These are phyloP conservation scores for Drosophila bocki DNA, from an alignment of 1,140 invertebrate genomes.

Conservation along the genomic window DNA sequence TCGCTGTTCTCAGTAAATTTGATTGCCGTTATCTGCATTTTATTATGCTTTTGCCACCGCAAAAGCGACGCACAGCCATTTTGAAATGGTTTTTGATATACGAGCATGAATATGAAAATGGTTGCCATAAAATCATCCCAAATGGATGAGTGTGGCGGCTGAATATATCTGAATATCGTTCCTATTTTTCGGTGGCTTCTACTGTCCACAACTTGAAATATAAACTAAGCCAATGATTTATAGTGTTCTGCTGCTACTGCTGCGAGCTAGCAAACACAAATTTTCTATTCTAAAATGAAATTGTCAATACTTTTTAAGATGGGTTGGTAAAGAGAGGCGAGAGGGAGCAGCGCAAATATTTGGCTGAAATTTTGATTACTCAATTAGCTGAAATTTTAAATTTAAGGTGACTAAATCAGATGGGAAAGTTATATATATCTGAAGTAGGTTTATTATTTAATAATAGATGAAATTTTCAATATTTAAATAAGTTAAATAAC, in stretches of 20 bases:
- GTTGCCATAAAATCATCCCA: slow-evolving; percentile 68
- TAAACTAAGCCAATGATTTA: slow-evolving; percentile 73
- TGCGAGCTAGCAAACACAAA: slow-evolving; percentile 23
- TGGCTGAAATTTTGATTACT: slow-evolving; percentile 37
- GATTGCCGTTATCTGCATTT: slow-evolving; percentile 81
- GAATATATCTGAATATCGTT: slow-evolving; percentile 56
- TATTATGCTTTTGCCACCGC: slow-evolving; percentile 72
- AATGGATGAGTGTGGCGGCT: slow-evolving; percentile 57
- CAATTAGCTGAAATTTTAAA: slow-evolving; percentile 37
- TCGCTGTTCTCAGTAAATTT: slow-evolving; percentile 47
- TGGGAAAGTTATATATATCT: not conserved
- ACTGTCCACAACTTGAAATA: slow-evolving; percentile 38
- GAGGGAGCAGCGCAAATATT: slow-evolving; percentile 27
- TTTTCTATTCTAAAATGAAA: slow-evolving; percentile 46
- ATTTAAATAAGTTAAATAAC: not conserved
- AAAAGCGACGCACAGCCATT: slow-evolving; percentile 59
- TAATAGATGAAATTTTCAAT: accelerated
- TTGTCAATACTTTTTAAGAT: slow-evolving; percentile 58
- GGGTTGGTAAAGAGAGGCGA: not conserved
- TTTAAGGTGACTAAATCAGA: not conserved
- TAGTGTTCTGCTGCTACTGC: slow-evolving; percentile 34
- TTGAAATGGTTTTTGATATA: slow-evolving; percentile 76
- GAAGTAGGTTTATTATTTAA: not conserved
- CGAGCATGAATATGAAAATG: slow-evolving; percentile 63
- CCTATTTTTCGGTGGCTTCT: slow-evolving; percentile 19